Conservation (phyloP, 2,888 invertebrate species). For the Aspidapion aeneum region DNA sequence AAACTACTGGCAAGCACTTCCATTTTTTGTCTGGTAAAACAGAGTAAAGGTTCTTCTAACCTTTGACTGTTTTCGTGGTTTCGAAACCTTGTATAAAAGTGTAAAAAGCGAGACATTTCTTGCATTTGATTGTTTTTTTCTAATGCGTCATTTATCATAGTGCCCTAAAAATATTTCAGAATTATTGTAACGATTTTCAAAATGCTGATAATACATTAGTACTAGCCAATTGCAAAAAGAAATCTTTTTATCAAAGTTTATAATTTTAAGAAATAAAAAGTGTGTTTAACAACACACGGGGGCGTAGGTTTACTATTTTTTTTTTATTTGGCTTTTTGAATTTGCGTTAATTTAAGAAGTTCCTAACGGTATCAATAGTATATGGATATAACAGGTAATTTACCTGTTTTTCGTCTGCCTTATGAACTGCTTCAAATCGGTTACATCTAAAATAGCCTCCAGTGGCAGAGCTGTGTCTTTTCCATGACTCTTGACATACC, state of each 20-base stretch:
- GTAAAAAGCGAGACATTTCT: constrained; percentile 62
- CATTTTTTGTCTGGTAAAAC: constrained; percentile 59
- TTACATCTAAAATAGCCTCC: constrained; percentile 64
- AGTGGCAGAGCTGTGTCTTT: constrained; percentile 64
- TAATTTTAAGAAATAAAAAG: too few relatives aligned
- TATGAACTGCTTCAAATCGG: constrained; percentile 60
- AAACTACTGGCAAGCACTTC: constrained; percentile 55
- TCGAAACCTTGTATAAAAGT: constrained; percentile 61
- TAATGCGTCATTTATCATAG: constrained; percentile 56
- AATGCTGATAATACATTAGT: too few relatives aligned
- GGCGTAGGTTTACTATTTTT: too few relatives aligned
- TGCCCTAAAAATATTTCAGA: constrained; percentile 48
- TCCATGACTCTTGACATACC: constrained; percentile 70
- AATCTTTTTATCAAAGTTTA: too few relatives aligned
- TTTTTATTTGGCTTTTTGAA: too few relatives aligned
- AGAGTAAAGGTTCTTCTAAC: constrained; percentile 59
- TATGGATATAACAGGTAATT: too few relatives aligned
- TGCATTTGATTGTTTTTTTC: constrained; percentile 56
- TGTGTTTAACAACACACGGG: too few relatives aligned
- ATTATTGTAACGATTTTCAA: background rate
- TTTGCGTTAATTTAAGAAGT: too few relatives aligned
- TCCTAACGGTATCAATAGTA: too few relatives aligned
- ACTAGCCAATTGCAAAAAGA: too few relatives aligned
- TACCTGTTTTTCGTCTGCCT: constrained; percentile 56
- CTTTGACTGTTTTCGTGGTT: constrained; percentile 63